phyloP scores from a whole-genome alignment of 2,797 vertebrate species.

The Petrocephalus sullivani region DNA sequence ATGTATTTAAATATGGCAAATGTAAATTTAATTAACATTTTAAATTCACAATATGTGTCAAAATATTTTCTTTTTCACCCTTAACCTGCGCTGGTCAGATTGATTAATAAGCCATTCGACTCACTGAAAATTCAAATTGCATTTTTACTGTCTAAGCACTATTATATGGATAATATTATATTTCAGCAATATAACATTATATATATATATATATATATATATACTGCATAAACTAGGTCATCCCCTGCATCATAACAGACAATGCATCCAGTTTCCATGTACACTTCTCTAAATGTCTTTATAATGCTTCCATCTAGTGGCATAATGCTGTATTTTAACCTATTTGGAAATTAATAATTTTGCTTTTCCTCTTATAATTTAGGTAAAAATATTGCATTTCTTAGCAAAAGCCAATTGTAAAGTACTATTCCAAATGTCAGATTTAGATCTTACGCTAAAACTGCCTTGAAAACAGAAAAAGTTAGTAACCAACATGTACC shows the following conservation, averaged over 20 bases:
- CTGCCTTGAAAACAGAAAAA: neutral
- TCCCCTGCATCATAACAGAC: neutral
- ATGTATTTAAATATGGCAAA: neutral
- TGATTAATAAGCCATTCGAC: neutral
- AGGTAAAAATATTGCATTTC: neutral
- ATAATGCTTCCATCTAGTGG: constrained; percentile 28
- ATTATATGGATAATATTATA: constrained; percentile 1
- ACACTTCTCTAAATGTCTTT: neutral
- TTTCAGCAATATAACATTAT: neutral
- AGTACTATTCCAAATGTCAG: neutral
- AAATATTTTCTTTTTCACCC: constrained; percentile 5
- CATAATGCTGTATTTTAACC: constrained; percentile 13
- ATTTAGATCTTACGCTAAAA: neutral
- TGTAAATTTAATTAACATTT: neutral
- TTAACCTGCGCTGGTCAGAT: neutral
- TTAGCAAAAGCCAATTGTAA: neutral
- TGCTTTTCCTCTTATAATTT: neutral
- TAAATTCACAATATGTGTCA: neutral
- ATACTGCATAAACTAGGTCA: neutral
- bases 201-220: neutral
- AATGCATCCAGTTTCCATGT: neutral
- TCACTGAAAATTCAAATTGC: neutral
- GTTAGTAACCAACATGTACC: constrained; percentile 13
- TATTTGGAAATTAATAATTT: neutral
- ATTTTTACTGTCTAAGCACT: neutral